Evolutionary conservation across 2,797 vertebrate species (phyloP).

Genomic region (Threskiornis aethiopicus): DNA sequence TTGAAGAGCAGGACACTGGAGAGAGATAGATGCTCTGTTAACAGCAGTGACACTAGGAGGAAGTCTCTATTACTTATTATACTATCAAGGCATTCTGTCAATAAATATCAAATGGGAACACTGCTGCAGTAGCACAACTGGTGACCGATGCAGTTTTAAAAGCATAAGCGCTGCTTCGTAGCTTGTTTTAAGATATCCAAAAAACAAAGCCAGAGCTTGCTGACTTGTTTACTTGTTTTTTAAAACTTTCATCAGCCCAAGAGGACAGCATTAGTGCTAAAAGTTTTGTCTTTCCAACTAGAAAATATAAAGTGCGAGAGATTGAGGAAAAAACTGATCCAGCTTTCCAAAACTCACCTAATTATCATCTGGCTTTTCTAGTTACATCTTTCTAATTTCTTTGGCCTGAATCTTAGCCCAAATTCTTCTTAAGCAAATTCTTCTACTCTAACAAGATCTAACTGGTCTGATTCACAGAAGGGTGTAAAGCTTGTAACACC

Average conservation of each 20-base stretch:
- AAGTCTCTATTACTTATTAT: background rate
- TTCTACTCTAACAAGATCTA: slow-evolving; percentile 13
- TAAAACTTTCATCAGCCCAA: background rate
- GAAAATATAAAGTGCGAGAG: background rate
- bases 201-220: background rate
- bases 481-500: background rate
- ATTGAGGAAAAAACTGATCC: background rate
- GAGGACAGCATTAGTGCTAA: background rate
- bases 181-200: background rate
- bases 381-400: background rate
- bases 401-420: background rate
- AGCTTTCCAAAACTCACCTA: background rate
- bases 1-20: background rate
- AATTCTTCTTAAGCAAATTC: background rate
- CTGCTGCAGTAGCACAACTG: background rate
- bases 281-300: background rate
- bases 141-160: background rate
- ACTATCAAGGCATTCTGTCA: background rate
- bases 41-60: background rate
- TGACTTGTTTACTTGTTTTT: background rate
- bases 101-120: background rate
- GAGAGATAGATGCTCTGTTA: background rate
- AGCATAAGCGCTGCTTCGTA: background rate
- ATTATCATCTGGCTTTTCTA: background rate
- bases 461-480: background rate